Evolutionary conservation across 2,888 invertebrate species (phyloP).

Genomic region (Chrysolina oricalcia): DNA sequence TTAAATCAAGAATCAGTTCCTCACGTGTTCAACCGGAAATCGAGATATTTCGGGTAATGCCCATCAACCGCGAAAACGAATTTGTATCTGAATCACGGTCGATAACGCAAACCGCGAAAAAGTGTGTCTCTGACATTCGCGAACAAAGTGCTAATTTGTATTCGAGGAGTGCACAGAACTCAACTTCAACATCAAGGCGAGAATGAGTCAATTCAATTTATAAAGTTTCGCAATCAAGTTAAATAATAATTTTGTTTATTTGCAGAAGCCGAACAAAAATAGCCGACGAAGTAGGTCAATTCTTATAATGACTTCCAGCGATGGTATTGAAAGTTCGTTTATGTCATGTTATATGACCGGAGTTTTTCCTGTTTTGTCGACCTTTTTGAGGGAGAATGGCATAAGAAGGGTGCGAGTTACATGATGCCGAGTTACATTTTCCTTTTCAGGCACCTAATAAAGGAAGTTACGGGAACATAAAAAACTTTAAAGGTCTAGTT

Average conservation of each 20-base stretch:
- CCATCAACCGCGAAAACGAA: neutral
- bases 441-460: too few species aligned
- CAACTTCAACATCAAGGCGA: conserved; percentile 26
- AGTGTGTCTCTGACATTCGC: conserved; percentile 23
- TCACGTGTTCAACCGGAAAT: conserved; percentile 1
- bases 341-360: conserved; percentile 11
- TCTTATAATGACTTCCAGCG: conserved; percentile 28
- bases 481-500: too few species aligned
- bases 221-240: conserved; percentile 48
- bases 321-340: conserved; percentile 22
- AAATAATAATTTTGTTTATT: conserved; percentile 50
- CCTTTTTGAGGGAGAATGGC: neutral
- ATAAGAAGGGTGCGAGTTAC: conserved; percentile 1
- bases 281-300: conserved; percentile 42
- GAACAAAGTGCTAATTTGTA: conserved; percentile 19
- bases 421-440: neutral
- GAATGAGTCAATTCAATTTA: conserved; percentile 44
- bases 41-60: conserved; percentile 6
- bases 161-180: conserved; percentile 24
- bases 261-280: conserved; percentile 44
- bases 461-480: too few species aligned
- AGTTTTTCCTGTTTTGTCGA: conserved; percentile 7
- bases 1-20: neutral
- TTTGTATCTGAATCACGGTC: conserved; percentile 16
- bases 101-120: conserved; percentile 2